Percentiles rank a stretch among this genome's conserved stretches.
phyloP scores from a whole-genome alignment of 2,113 vertebrate species.

The Clupea harengus region DNA sequence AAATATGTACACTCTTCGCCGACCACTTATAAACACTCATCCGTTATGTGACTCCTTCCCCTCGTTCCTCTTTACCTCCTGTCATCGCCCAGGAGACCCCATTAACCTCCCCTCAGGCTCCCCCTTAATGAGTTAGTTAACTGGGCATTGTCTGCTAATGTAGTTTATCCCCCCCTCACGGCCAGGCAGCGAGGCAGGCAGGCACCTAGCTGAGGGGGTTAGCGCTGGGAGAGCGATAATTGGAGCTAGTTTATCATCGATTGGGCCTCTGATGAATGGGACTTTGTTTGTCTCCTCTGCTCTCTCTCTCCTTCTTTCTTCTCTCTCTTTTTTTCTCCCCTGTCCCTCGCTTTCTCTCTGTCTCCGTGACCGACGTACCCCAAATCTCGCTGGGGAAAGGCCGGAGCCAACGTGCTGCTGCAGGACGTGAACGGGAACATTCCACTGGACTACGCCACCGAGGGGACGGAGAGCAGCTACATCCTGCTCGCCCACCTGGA shows the following conservation, averaged over 20 bases:
- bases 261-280: constrained; percentile 56
- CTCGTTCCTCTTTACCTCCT: neutral
- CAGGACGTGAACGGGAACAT: constrained; percentile 89
- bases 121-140: constrained; percentile 65
- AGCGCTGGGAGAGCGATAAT: constrained; percentile 62
- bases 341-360: neutral
- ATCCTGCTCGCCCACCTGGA: constrained; percentile 86
- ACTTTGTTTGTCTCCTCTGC: constrained; percentile 50
- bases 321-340: neutral
- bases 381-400: constrained; percentile 58
- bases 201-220: constrained; percentile 34
- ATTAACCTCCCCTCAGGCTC: constrained; percentile 38
- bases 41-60: constrained; percentile 56
- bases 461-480: constrained; percentile 85
- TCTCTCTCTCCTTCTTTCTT: neutral
- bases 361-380: neutral
- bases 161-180: constrained; percentile 47
- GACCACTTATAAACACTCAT: constrained; percentile 51
- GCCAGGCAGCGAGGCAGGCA: neutral
- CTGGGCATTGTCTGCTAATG: constrained; percentile 54
- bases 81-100: neutral
- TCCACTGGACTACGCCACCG: constrained; percentile 84
- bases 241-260: constrained; percentile 56
- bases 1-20: neutral
- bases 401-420: constrained; percentile 88